Evolutionary conservation across 2,797 vertebrate genomes (phyloP).

Genomic region (Zonotrichia albicollis): DNA sequence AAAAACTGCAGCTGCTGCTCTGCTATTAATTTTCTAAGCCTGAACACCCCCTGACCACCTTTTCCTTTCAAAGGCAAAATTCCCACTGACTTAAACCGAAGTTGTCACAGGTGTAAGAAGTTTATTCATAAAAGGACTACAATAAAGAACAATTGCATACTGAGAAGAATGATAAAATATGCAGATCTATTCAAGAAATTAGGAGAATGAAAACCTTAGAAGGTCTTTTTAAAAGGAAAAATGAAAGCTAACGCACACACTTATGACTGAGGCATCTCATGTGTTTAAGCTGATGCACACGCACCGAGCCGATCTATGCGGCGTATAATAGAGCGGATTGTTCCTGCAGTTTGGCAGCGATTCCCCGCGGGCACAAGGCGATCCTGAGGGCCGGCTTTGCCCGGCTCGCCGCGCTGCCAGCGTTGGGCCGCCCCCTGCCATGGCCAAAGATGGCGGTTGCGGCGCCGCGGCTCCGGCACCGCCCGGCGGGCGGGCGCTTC

Average conservation of each 20-base stretch:
- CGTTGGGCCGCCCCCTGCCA: background rate
- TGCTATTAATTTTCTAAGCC: background rate
- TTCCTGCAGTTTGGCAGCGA: rapidly evolving
- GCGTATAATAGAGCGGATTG: rapidly evolving
- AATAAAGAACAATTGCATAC: background rate
- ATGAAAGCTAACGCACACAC: background rate
- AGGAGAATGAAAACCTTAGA: background rate
- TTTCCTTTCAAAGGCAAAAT: background rate
- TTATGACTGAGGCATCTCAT: background rate
- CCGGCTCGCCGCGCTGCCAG: rapidly evolving
- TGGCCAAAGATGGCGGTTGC: constrained; percentile 1
- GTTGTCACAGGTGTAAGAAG: background rate
- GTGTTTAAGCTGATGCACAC: background rate
- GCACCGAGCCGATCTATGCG: rapidly evolving
- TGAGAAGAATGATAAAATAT: background rate
- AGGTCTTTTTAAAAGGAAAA: background rate
- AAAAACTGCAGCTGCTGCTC: background rate
- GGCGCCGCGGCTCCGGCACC: background rate
- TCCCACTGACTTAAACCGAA: background rate
- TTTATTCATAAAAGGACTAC: background rate
- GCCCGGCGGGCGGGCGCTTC: background rate
- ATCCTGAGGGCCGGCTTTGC: rapidly evolving
- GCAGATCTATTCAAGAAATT: background rate
- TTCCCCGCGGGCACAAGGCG: rapidly evolving
- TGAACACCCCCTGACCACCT: rapidly evolving